Evolutionary conservation across 2,888 invertebrate genomes (phyloP).

Genomic region (Megalurothrips usitatus): DNA sequence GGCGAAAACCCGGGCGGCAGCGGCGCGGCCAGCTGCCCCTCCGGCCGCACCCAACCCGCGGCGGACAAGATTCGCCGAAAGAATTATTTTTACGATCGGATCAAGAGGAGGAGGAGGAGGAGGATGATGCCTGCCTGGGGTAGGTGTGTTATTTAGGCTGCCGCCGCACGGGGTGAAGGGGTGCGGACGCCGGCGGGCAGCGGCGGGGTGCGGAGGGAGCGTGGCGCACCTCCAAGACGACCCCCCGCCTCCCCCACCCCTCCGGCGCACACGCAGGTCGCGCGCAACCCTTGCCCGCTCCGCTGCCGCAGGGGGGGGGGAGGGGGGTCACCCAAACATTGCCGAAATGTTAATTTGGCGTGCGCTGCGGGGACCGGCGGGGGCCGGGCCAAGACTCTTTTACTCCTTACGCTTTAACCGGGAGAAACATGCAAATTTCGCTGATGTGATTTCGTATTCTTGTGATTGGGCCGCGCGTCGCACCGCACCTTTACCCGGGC

Average conservation of each 20-base stretch:
- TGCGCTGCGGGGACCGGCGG: background rate
- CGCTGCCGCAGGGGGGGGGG: background rate
- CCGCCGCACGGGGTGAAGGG: background rate
- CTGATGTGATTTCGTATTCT: background rate
- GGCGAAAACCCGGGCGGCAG: background rate
- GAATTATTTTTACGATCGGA: background rate
- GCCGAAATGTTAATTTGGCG: slow-evolving; percentile 24
- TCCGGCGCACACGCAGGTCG: background rate
- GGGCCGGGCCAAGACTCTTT: background rate
- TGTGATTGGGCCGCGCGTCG: background rate
- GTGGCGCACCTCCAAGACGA: background rate
- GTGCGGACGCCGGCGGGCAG: background rate
- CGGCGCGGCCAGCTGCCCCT: background rate
- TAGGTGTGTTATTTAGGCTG: too few relatives aligned
- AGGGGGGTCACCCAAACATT: slow-evolving; percentile 23
- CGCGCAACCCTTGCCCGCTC: background rate
- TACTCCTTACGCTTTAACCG: background rate
- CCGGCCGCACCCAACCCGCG: too few relatives aligned
- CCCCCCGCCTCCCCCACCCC: background rate
- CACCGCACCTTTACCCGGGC: background rate
- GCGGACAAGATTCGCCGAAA: background rate
- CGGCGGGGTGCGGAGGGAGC: background rate
- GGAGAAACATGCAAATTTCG: slow-evolving; percentile 15
- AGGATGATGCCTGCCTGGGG: background rate
- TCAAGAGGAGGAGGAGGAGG: background rate